Conservation (phyloP, 2,888 invertebrate species). For the Gibbula magus region DNA sequence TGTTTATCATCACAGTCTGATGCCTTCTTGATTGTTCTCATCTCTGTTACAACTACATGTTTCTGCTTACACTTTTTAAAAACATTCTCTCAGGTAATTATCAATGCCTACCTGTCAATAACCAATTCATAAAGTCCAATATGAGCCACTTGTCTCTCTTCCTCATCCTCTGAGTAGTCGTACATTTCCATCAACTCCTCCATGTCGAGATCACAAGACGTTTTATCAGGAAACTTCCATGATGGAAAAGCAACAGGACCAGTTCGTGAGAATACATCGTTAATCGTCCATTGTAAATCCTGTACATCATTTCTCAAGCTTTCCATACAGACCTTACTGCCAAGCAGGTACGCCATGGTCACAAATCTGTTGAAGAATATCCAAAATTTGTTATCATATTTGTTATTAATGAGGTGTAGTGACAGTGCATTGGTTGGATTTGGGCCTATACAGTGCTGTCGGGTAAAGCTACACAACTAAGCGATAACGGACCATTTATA, state of each 20-base stretch:
- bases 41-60: too few relatives aligned
- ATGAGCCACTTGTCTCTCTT: slow-evolving; percentile 73
- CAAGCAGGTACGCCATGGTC: slow-evolving; percentile 68
- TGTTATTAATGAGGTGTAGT: too few relatives aligned
- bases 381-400: too few relatives aligned
- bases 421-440: too few relatives aligned
- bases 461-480: too few relatives aligned
- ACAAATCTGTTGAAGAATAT: not conserved
- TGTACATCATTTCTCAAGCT: slow-evolving; percentile 72
- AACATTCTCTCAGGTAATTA: not conserved
- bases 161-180: slow-evolving; percentile 61
- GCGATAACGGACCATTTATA: too few relatives aligned
- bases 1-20: too few relatives aligned
- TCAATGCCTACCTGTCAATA: slow-evolving; percentile 71
- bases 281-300: slow-evolving; percentile 71
- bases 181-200: slow-evolving; percentile 71
- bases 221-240: slow-evolving; percentile 75
- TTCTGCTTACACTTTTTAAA: not conserved
- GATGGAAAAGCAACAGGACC: slow-evolving; percentile 71
- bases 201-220: slow-evolving; percentile 70
- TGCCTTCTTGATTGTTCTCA: too few relatives aligned
- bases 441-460: too few relatives aligned
- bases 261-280: slow-evolving; percentile 66
- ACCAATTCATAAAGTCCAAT: slow-evolving; percentile 74
- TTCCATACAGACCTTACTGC: slow-evolving; percentile 70